Percentiles rank a stretch among this genome's conserved stretches.
Evolutionary conservation across 2,888 invertebrate species (phyloP).

Genomic region (Melipona beecheii): DNA sequence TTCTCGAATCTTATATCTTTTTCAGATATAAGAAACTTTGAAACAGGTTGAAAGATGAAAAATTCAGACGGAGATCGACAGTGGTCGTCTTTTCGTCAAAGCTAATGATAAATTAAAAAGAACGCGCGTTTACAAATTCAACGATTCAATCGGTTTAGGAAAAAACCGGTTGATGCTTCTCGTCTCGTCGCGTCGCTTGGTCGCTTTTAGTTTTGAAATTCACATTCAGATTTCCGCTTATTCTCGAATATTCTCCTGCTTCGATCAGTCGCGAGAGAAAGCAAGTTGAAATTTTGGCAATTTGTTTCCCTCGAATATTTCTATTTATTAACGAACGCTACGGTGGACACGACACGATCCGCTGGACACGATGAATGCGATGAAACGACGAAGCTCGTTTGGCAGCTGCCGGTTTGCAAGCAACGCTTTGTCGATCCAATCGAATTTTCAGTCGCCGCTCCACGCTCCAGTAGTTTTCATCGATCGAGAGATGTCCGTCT

Average conservation of each 20-base stretch:
- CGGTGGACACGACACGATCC: no score
- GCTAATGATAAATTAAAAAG: constrained; percentile 19
- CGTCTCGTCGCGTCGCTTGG: no score
- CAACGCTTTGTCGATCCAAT: constrained; percentile 53
- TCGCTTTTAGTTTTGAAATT: no score
- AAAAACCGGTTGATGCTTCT: no score
- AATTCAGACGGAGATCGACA: neutral
- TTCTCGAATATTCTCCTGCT: neutral
- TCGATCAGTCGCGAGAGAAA: neutral
- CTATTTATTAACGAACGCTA: constrained; percentile 26
- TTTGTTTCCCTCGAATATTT: constrained; percentile 24
- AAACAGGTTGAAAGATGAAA: neutral
- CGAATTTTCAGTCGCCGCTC: constrained; percentile 34
- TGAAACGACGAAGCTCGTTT: constrained; percentile 34
- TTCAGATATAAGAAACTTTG: neutral
- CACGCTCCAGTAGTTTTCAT: constrained; percentile 48
- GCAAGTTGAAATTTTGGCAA: neutral
- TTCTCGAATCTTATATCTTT: neutral
- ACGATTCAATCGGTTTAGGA: no score
- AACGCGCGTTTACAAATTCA: neutral
- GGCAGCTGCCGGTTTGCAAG: neutral
- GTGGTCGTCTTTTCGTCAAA: constrained; percentile 15
- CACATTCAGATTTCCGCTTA: no score
- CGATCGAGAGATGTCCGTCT: constrained; percentile 12
- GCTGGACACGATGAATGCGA: neutral